Evolutionary conservation across 2,888 invertebrate genomes (phyloP).

Genomic region (Erpobdella octoculata): DNA sequence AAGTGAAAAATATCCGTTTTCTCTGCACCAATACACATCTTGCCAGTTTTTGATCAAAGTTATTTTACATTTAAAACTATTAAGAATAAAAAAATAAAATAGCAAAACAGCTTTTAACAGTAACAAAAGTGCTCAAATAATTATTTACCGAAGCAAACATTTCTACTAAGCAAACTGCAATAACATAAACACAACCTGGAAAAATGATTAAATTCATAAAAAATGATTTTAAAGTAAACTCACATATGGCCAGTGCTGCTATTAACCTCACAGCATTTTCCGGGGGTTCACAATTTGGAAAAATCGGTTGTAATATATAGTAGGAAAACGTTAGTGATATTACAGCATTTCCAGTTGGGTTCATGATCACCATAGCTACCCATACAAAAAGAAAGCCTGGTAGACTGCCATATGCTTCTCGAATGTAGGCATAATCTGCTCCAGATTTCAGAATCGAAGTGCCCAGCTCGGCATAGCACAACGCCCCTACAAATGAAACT

Average conservation of each 20-base stretch:
- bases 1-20: too few relatives aligned
- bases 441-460: conserved; percentile 92
- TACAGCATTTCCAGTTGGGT: conserved; percentile 87
- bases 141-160: neutral
- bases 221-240: conserved; percentile 47
- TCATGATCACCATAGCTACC: conserved; percentile 77
- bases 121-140: too few relatives aligned
- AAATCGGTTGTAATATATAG: conserved; percentile 79
- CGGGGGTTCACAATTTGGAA: conserved; percentile 83
- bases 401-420: conserved; percentile 74
- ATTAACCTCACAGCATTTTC: conserved; percentile 59
- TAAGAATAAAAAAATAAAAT: neutral
- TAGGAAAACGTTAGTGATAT: conserved; percentile 86
- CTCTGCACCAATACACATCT: too few relatives aligned
- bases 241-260: conserved; percentile 50
- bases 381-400: conserved; percentile 87
- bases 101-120: neutral
- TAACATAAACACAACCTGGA: neutral
- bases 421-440: conserved; percentile 90
- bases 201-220: neutral
- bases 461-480: conserved; percentile 94
- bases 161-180: neutral
- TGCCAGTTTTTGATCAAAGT: too few relatives aligned
- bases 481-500: conserved; percentile 81
- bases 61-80: neutral